These are phyloP conservation scores for Deroptyus accipitrinus DNA, from an alignment of 2,113 vertebrate genomes.

Conservation along the genomic window DNA sequence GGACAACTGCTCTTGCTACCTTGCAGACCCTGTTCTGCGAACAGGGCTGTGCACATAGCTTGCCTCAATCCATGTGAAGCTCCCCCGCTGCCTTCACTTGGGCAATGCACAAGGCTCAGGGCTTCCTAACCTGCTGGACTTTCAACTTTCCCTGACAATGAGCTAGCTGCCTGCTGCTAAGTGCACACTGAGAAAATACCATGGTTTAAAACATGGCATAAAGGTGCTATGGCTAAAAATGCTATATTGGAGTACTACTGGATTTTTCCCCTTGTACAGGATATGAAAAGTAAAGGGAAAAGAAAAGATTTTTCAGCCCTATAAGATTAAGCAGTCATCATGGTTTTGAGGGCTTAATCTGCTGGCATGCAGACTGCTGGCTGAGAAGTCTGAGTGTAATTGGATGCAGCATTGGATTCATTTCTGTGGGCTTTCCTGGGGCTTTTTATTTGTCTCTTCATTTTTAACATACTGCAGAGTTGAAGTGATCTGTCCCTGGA, in stretches of 20 bases:
- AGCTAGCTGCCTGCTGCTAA: not conserved
- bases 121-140: not conserved
- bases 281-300: not conserved
- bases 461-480: slow-evolving; percentile 26
- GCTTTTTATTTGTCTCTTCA: slow-evolving; percentile 33
- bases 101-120: fast-evolving
- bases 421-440: slow-evolving; percentile 9
- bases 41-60: not conserved
- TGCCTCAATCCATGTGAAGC: not conserved
- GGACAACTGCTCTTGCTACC: not conserved
- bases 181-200: not conserved
- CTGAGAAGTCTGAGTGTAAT: slow-evolving; percentile 67
- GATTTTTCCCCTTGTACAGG: slow-evolving; percentile 36
- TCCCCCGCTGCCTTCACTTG: not conserved
- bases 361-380: slow-evolving; percentile 58
- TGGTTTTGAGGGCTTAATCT: slow-evolving; percentile 76
- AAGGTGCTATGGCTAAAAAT: slow-evolving; percentile 6
- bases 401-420: slow-evolving; percentile 60
- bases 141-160: not conserved
- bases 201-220: not conserved
- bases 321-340: slow-evolving; percentile 69
- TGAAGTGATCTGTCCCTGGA: slow-evolving; percentile 75
- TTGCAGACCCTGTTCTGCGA: not conserved
- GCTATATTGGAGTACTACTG: slow-evolving; percentile 1
- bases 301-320: slow-evolving; percentile 53